Percentiles rank a stretch among this genome's conserved stretches.
phyloP scores from a whole-genome alignment of 2,113 vertebrate genomes.

The Ceuthmochares aereus region DNA sequence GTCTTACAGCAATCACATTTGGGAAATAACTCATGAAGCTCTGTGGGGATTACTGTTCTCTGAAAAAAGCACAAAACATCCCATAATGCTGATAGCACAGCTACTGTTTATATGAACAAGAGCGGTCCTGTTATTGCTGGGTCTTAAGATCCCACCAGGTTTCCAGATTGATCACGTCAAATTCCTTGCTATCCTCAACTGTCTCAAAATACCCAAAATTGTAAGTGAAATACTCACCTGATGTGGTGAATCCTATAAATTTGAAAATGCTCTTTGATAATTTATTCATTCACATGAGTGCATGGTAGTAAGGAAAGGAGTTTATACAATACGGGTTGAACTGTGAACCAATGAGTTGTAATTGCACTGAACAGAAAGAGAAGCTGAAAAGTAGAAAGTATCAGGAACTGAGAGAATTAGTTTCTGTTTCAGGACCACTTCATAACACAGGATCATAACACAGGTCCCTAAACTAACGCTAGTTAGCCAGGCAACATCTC shows the following conservation, averaged over 20 bases:
- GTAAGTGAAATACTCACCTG: background rate
- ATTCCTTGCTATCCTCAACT: background rate
- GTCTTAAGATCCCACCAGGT: background rate
- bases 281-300: background rate
- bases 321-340: background rate
- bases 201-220: background rate
- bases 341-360: background rate
- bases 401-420: background rate
- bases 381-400: background rate
- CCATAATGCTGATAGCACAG: background rate
- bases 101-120: background rate
- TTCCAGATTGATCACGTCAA: fast-evolving
- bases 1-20: background rate
- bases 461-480: background rate
- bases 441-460: background rate
- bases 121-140: fast-evolving
- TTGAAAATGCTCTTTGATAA: background rate
- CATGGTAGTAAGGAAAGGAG: background rate
- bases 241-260: background rate
- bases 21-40: background rate
- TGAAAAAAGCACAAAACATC: background rate
- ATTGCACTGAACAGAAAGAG: background rate
- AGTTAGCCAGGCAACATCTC: background rate
- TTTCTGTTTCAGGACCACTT: background rate
- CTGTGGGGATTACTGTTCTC: background rate